Conservation (phyloP, 2,888 invertebrate species). For the Balanococcus diminutus region DNA sequence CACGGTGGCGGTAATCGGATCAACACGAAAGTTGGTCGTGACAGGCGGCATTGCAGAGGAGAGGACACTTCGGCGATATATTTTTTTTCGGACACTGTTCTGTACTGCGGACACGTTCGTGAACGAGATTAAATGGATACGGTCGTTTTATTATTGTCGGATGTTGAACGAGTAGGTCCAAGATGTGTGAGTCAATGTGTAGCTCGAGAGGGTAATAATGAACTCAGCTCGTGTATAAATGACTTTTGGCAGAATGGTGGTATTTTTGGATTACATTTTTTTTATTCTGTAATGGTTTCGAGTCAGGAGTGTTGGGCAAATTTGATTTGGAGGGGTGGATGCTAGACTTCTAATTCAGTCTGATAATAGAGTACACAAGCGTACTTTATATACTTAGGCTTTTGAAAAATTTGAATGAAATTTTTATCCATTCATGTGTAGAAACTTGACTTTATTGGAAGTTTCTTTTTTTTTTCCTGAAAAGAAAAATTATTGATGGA, state of each 20-base stretch:
- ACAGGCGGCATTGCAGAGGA: not conserved
- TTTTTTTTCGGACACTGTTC: not conserved
- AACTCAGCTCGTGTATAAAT: conserved; percentile 13
- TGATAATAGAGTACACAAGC: too few species aligned
- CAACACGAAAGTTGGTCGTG: not conserved
- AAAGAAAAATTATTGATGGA: too few species aligned
- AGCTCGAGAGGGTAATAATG: not conserved
- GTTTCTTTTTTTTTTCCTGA: too few species aligned
- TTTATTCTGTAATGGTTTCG: too few species aligned
- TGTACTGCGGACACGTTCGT: not conserved
- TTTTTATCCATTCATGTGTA: too few species aligned
- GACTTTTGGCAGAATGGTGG: not conserved
- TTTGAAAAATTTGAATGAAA: too few species aligned
- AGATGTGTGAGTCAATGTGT: not conserved
- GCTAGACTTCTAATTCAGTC: too few species aligned
- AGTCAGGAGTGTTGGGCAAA: too few species aligned
- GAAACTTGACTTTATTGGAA: too few species aligned
- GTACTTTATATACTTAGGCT: too few species aligned
- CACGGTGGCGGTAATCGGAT: not conserved
- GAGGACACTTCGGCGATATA: not conserved
- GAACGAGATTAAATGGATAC: conserved; percentile 6
- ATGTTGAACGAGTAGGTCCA: not conserved
- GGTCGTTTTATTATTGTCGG: conserved; percentile 22
- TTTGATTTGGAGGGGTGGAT: too few species aligned
- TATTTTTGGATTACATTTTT: too few species aligned